Evolutionary conservation across 2,888 invertebrate species (phyloP), one percentile per base, ranked within the genome.

Genomic region (Chloroclystis v-ata): DNA sequence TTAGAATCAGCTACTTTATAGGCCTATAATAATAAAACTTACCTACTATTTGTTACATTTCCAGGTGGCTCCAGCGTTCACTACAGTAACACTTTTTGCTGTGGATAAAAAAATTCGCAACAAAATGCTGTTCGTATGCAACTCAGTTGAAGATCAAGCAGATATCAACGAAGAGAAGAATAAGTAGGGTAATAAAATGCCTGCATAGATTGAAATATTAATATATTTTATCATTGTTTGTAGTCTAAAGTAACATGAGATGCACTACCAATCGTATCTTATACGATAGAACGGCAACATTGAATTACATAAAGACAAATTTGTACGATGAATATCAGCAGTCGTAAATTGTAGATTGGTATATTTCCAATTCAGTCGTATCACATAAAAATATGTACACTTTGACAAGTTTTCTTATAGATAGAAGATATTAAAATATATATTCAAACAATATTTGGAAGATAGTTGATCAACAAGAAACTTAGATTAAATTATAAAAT

Each of bases 291-390:
- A 65, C 67, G 66, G 70, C 67, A 75, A 77, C 73, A 75, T 72
- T 76, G 66, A 63, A 63, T 62, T 72, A 74, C 65, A 74, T 64
- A 76, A 66, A 72, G 70, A 73, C 65, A 69, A 65, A 74, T 81
- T 82, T 82, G 82, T 82, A 81, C 81, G 79, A 77, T 79, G 78
- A 76, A 75, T 75, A 77, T 73, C 66, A 72, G 75, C 69, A 78
- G 72, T 77, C 67, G 64, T 66, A 61, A 61, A 65, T 68, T 67
- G 65, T 59, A 60, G 20, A 60, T 62, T 35, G 5, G 67, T n/a
- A n/a, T n/a, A 63, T 65, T 69, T 46, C 64, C 73, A 69, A 72
- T 72, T 78, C 78, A 78, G 78, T 78, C 78, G 56, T 65, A 57
- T 30, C 60, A 57, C 63, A 61, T 61, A 62, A 46, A 37, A 53